These are phyloP conservation scores for Diplodus sargus DNA, from an alignment of 2,797 vertebrate species.

Conservation along the genomic window DNA sequence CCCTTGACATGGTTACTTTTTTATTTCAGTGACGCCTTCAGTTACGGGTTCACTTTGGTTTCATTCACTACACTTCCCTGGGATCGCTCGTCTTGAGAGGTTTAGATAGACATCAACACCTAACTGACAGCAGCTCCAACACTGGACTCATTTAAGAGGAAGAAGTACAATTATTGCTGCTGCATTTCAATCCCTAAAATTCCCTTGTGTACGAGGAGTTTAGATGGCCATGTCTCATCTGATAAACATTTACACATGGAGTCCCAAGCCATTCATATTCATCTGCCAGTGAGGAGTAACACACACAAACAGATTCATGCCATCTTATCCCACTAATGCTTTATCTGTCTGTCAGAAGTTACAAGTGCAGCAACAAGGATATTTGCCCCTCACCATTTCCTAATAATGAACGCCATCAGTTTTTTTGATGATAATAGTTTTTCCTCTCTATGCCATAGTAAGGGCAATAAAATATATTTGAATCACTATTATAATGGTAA, in stretches of 20 bases:
- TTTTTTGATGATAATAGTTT: background rate
- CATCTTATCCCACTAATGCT: background rate
- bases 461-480: background rate
- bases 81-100: background rate
- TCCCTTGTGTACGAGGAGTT: background rate
- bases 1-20: conserved; percentile 12
- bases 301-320: background rate
- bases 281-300: background rate
- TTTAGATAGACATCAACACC: background rate
- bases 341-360: background rate
- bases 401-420: too few relatives aligned
- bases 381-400: background rate
- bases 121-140: conserved; percentile 1
- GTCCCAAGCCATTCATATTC: background rate
- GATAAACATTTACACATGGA: background rate
- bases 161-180: background rate
- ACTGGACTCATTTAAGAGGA: too few relatives aligned
- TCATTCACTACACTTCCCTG: background rate
- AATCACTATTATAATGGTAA: too few relatives aligned
- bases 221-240: conserved; percentile 8
- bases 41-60: background rate
- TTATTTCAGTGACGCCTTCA: conserved; percentile 22
- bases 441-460: background rate
- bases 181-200: background rate
- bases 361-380: background rate